Base-by-base conservation (phyloP, 30 jellyfish, hydroid and myxozoan species). In the Hydractinia echinata region DNA sequence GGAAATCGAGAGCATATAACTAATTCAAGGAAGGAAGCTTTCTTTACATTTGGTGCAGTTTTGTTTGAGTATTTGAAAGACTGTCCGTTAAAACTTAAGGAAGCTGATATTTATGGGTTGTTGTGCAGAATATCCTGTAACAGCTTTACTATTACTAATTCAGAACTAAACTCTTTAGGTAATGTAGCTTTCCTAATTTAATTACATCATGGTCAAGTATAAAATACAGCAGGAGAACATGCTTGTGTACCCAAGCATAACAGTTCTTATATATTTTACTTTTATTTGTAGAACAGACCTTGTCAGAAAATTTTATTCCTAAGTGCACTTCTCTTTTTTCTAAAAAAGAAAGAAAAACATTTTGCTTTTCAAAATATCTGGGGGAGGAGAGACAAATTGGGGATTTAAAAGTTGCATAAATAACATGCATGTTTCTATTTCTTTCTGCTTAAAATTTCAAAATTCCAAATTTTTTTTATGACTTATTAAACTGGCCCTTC, bases 151-250 rank as follows among this genome's bases (percentile, higher is more conserved):
- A 83, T 93, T 58, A 85, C 96, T 7, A 73, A 86, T 87, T 87
- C 86, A 8, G 96, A 88, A 61, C 51, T 83, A 78, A 80, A 77
- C 73, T 86, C 97, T 8, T 58, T 91, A 50, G 97, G 97, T 91
- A 85, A 30, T 30, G 44, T 30, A 30, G 44, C 44, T 30, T 30
- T 30, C 44, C 2, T 30, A 19, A 81, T 76, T 7, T 76, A 16
- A 58, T 16, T 73, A 30, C 44, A 1, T 30, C 78, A 13, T 73
- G 2, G 30, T 68, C 15, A 11, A 11, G 2, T 68, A 3, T 68
- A 11, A 15, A 30, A 11, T 68, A 11, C 53, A 0, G 53, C 44
- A 30, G 44, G 44, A 30, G 2, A 30, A 30, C 44, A 68, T 11
- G 53, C 79, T 0, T 68, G 39, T 0, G 1, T 10, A 10, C 21